Percentiles rank a stretch among this genome's conserved stretches.
phyloP scores from a whole-genome alignment of 2,113 vertebrate genomes.

The Leptobrachium ailaonicum region DNA sequence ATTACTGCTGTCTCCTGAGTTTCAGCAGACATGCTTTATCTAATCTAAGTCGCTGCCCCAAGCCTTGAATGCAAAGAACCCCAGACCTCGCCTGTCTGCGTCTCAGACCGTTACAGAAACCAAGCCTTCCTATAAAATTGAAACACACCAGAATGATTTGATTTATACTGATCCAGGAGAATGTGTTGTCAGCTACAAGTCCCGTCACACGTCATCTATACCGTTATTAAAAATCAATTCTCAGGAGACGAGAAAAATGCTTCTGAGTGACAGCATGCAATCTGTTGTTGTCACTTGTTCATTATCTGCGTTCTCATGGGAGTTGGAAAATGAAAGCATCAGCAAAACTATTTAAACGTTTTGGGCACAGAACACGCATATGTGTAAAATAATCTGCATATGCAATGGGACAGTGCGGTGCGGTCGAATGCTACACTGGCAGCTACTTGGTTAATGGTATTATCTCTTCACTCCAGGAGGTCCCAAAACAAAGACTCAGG shows the following conservation, averaged over 20 bases:
- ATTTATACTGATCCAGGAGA: constrained; percentile 69
- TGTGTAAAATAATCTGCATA: constrained; percentile 18
- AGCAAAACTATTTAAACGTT: constrained; percentile 59
- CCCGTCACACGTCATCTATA: constrained; percentile 66
- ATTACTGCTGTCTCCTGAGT: constrained; percentile 30
- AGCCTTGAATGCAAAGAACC: constrained; percentile 7
- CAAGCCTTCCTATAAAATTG: constrained; percentile 49
- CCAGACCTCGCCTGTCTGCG: constrained; percentile 11
- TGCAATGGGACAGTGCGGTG: not conserved
- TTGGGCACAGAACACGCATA: constrained; percentile 5
- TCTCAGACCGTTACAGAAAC: constrained; percentile 27
- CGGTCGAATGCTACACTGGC: constrained; percentile 3
- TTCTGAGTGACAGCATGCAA: constrained; percentile 61
- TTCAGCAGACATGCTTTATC: constrained; percentile 16
- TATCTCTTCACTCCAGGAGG: not conserved
- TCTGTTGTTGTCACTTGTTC: constrained; percentile 71
- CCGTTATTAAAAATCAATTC: constrained; percentile 76
- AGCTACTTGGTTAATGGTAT: not conserved
- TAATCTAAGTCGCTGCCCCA: not conserved
- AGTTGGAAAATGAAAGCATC: constrained; percentile 60
- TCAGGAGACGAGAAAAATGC: constrained; percentile 58
- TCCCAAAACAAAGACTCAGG: not conserved
- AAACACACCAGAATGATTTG: constrained; percentile 58
- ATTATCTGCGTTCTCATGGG: constrained; percentile 61
- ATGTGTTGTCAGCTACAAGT: constrained; percentile 66